phyloP scores from a whole-genome alignment of 2,797 vertebrate genomes.

The Echeneis naucrates region DNA sequence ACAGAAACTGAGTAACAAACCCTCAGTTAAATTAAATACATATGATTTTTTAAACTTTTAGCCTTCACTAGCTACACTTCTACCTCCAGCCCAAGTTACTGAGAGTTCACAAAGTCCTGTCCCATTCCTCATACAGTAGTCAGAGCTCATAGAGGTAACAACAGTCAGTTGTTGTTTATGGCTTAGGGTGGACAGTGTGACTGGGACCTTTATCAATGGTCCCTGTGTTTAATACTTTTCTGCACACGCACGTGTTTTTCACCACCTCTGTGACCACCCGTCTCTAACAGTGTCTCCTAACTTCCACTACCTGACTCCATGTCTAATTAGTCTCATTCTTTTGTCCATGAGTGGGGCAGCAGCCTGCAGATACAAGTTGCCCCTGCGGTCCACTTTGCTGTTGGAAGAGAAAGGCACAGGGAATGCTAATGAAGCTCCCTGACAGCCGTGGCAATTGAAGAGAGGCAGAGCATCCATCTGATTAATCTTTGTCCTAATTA shows the following conservation, averaged over 20 bases:
- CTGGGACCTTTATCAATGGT: not conserved
- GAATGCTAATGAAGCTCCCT: conserved; percentile 71
- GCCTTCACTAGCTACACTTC: not conserved
- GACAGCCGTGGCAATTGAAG: conserved; percentile 62
- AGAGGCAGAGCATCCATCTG: conserved; percentile 65
- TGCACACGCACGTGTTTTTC: not conserved
- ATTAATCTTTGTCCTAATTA: conserved; percentile 81
- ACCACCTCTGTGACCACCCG: not conserved
- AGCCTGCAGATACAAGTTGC: conserved; percentile 42
- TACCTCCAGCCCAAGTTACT: not conserved
- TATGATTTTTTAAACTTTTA: conserved; percentile 2
- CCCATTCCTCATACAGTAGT: conserved; percentile 9
- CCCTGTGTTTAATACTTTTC: conserved; percentile 1
- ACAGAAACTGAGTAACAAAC: not conserved
- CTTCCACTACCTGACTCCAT: conserved; percentile 38
- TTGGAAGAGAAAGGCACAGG: conserved; percentile 33
- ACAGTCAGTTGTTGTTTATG: not conserved
- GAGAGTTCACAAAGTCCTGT: conserved; percentile 1
- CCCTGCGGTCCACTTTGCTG: conserved; percentile 33
- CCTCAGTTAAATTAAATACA: not conserved
- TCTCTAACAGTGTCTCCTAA: conserved; percentile 5
- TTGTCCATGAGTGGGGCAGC: conserved; percentile 20
- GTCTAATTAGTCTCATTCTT: conserved; percentile 41
- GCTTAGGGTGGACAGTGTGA: not conserved
- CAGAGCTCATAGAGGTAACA: not conserved